Conservation (phyloP, 2,113 vertebrate genomes). For the Megaptera novaeangliae region DNA sequence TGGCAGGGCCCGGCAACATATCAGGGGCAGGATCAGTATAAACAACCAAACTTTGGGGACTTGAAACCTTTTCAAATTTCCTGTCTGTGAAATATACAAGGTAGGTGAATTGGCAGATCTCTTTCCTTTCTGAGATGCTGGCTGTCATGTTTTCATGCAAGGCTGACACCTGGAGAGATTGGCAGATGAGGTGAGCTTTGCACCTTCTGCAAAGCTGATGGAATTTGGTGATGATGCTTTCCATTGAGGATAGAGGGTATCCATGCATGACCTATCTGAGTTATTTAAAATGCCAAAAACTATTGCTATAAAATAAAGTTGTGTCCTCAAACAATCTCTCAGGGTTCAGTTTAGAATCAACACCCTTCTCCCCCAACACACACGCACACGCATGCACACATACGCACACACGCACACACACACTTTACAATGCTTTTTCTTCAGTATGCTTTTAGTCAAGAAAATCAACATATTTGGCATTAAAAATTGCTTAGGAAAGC, state of each 20-base stretch:
- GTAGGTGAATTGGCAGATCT: slow-evolving; percentile 42
- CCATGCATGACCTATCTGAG: background rate
- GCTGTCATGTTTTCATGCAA: background rate
- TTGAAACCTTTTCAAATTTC: slow-evolving; percentile 48
- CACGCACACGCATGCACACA: background rate
- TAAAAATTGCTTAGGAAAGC: background rate
- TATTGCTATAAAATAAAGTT: background rate
- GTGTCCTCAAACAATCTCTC: background rate
- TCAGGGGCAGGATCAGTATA: slow-evolving; percentile 70
- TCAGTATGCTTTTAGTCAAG: slow-evolving; percentile 32
- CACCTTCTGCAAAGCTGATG: background rate
- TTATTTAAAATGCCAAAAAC: background rate
- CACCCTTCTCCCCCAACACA: background rate
- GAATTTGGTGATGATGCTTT: background rate
- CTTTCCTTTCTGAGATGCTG: background rate
- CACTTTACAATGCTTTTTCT: background rate
- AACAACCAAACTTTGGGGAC: slow-evolving; percentile 57
- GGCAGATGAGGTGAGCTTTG: background rate
- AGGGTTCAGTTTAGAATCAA: background rate
- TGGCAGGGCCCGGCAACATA: slow-evolving; percentile 54
- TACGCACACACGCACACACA: background rate
- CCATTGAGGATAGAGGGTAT: background rate
- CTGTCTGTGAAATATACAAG: slow-evolving; percentile 26
- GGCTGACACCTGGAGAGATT: slow-evolving; percentile 42
- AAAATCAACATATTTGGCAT: slow-evolving; percentile 26